Evolutionary conservation across 2,888 invertebrate genomes (phyloP), one percentile per base, ranked within the genome.

Genomic region (Agriotes lineatus): DNA sequence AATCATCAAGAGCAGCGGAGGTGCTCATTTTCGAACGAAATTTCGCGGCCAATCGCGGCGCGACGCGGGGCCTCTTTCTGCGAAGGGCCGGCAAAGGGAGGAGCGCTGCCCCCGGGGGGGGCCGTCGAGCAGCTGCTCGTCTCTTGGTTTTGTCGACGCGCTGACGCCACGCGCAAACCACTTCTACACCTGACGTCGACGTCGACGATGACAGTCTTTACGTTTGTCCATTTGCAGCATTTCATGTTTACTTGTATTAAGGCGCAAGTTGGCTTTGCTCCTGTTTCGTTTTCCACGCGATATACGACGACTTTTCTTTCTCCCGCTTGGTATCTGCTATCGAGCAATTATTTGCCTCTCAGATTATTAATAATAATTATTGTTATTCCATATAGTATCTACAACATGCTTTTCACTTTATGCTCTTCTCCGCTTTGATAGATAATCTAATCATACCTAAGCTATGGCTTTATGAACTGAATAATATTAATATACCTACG

Each of bases 121-220:
- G 66, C 70, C 69, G 67, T 70, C 69, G 69, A 70, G 73, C 74
- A 74, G 74, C 74, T 76, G 74, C 72, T 73, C 75, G 72, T 68
- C n/a, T n/a, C n/a, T n/a, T n/a, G n/a, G n/a, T n/a, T n/a, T 76
- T 75, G 67, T 69, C 71, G 65, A 64, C 25, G 63, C 70, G 73
- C 71, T 73, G 70, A 74, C 72, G 71, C 70, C 73, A 70, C 72
- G 77, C 77, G 78, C 77, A 76, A 76, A 77, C 78, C 80, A 80
- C 79, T 81, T 81, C 80, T 79, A 78, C 82, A 81, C 81, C 82
- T 81, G 80, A 78, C 76, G 69, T 70, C 42, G 37, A n/a, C n/a
- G n/a, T n/a, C n/a, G n/a, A n/a, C 33, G 61, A 56, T 56, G 56
- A 52, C 35, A 67, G 54, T 48, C 61, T 58, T 35, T 16, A 57